A percentile compares a stretch with the other conserved stretches of the same genome.
phyloP scores from a whole-genome alignment of 2,113 vertebrate species.

The Zosterops pallidus region DNA sequence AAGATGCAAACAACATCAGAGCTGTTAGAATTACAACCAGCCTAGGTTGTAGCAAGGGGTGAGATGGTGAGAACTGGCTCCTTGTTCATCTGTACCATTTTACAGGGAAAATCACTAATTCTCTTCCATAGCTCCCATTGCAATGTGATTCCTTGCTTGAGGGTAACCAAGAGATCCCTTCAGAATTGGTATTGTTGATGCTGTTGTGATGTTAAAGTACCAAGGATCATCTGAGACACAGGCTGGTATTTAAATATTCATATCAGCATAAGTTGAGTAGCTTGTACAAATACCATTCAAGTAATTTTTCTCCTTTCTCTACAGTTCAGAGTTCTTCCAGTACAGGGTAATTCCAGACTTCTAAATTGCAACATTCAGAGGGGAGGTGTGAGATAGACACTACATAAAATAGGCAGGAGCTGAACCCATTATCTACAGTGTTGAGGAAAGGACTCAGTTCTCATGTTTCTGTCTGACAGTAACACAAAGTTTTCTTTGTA shows the following conservation, averaged over 20 bases:
- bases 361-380: neutral
- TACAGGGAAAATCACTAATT: neutral
- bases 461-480: neutral
- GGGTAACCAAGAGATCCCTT: neutral
- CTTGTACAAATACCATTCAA: neutral
- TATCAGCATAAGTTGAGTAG: neutral
- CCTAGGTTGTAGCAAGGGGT: neutral
- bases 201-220: neutral
- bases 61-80: neutral
- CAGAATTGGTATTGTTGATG: neutral
- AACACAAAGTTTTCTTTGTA: neutral
- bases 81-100: neutral
- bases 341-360: neutral
- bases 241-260: neutral
- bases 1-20: slow-evolving; percentile 52
- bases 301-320: neutral
- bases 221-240: neutral
- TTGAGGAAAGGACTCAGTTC: neutral
- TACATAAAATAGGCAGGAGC: neutral
- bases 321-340: neutral
- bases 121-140: neutral
- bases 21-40: neutral
- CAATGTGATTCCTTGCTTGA: neutral
- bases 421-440: neutral
- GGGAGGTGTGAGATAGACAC: neutral